Percentiles rank a stretch among this genome's conserved stretches.
Evolutionary conservation across 2,888 invertebrate genomes (phyloP).

Genomic region (Ophraella communa): DNA sequence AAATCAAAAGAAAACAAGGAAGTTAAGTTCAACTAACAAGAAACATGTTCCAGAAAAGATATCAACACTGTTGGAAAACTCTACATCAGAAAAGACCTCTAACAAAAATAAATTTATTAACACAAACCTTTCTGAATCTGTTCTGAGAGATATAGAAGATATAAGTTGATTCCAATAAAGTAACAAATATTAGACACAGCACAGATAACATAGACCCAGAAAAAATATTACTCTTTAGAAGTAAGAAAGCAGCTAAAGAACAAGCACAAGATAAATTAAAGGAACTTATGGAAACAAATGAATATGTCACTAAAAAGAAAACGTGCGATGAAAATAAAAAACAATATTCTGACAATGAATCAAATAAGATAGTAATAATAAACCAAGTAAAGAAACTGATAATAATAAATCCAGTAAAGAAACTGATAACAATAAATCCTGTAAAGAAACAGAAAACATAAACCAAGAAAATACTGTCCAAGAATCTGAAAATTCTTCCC

Average conservation of each 20-base stretch:
- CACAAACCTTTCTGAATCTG: neutral
- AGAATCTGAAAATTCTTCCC: conserved; percentile 1
- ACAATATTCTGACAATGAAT: neutral
- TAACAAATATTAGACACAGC: neutral
- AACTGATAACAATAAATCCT: neutral
- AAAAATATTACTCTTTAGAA: conserved; percentile 42
- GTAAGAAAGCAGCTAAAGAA: conserved; percentile 45
- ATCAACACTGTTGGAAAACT: neutral
- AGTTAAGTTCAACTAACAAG: neutral
- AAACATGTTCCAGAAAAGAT: neutral
- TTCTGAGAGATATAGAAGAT: neutral
- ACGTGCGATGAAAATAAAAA: neutral
- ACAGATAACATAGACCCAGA: conserved; percentile 11
- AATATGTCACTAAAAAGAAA: conserved; percentile 21
- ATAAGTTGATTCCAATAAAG: neutral
- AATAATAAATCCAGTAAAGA: too few species aligned
- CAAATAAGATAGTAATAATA: too few species aligned
- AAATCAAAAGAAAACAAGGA: conserved; percentile 25
- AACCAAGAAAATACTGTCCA: conserved; percentile 8
- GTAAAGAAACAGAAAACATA: conserved; percentile 3
- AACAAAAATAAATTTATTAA: neutral
- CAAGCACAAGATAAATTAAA: conserved; percentile 45
- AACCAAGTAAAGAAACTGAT: too few species aligned
- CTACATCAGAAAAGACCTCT: too few species aligned
- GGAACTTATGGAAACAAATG: conserved; percentile 39